Percentiles rank a stretch among this genome's conserved stretches.
phyloP scores from a whole-genome alignment of 1,140 invertebrate genomes.

The Laupala kohalensis region DNA sequence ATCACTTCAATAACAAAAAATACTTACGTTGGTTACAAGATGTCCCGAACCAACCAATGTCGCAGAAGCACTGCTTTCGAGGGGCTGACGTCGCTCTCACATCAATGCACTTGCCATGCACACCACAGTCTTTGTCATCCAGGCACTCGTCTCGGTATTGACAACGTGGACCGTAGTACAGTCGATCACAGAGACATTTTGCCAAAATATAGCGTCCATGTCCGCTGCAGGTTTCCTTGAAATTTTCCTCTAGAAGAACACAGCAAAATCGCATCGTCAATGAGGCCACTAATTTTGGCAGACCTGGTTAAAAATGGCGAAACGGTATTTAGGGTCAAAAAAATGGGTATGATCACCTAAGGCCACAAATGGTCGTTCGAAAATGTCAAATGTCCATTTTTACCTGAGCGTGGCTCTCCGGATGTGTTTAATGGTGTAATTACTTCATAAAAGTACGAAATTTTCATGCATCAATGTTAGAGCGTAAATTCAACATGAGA shows the following conservation, averaged over 20 bases:
- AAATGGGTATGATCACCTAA: too few relatives aligned
- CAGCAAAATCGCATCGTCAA: neutral
- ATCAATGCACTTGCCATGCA: constrained; percentile 70
- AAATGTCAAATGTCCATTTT: too few relatives aligned
- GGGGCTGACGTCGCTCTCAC: constrained; percentile 64
- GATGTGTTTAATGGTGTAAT: too few relatives aligned
- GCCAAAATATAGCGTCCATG: constrained; percentile 63
- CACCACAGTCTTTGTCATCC: constrained; percentile 68
- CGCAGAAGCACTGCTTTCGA: constrained; percentile 76
- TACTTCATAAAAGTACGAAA: too few relatives aligned
- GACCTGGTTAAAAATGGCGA: too few relatives aligned
- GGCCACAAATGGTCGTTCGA: too few relatives aligned
- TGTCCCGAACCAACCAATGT: constrained; percentile 69
- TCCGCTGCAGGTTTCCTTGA: constrained; percentile 67
- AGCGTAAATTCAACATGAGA: too few relatives aligned
- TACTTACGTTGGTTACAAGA: constrained; percentile 61
- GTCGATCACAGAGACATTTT: constrained; percentile 66
- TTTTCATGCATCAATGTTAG: too few relatives aligned
- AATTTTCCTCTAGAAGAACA: constrained; percentile 41
- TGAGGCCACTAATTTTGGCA: neutral
- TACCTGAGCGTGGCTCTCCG: too few relatives aligned
- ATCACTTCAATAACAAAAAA: too few relatives aligned
- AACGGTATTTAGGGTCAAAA: too few relatives aligned
- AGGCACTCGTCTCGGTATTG: constrained; percentile 76
- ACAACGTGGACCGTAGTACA: constrained; percentile 67